Evolutionary conservation across 1,140 invertebrate genomes (phyloP), one percentile per base, ranked within the genome.

Genomic region (Nymphalis io): DNA sequence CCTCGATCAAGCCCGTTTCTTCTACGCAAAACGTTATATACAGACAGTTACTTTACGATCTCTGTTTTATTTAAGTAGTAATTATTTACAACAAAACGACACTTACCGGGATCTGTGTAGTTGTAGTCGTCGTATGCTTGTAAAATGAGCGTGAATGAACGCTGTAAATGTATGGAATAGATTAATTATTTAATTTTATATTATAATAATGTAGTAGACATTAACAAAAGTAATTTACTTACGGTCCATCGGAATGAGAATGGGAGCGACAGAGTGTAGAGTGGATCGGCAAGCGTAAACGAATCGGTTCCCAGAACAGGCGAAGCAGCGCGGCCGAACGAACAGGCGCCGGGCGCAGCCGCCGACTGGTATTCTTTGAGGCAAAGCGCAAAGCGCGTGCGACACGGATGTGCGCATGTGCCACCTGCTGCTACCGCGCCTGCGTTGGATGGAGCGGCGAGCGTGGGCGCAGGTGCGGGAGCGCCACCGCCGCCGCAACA

Each of bases 231-330:
- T 60, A 20, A 53, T 65, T 15, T 13, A 94, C 96, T 96, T 88
- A 97, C 96, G 94, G 96, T 97, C 96, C 96, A 98, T 88, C 96
- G 94, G 91, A 98, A 97, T 73, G 96, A 95, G 92, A 98, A 97
- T 75, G 95, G 96, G 79, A 98, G 92, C 76, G 95, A 94, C 67
- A 97, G 93, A 78, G 95, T 96, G 79, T 95, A 95, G 72, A 94
- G 92, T 62, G 94, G 96, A 89, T 97, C 96, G 72, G 94, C 93
- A 59, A 97, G 93, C 66, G 96, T 96, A 93, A 98, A 98, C 80
- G 96, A 96, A 89, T 97, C 97, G 65, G 95, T 95, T 79, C 96
- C 97, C 71, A 98, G 93, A 70, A 96, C 96, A 66, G 94, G 93
- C 82, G 96, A 97, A 83, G 95, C 95, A 80, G 95, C 94, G 92